Base-by-base conservation (phyloP, 2,797 vertebrate species). In the Sphaeramia orbicularis region DNA sequence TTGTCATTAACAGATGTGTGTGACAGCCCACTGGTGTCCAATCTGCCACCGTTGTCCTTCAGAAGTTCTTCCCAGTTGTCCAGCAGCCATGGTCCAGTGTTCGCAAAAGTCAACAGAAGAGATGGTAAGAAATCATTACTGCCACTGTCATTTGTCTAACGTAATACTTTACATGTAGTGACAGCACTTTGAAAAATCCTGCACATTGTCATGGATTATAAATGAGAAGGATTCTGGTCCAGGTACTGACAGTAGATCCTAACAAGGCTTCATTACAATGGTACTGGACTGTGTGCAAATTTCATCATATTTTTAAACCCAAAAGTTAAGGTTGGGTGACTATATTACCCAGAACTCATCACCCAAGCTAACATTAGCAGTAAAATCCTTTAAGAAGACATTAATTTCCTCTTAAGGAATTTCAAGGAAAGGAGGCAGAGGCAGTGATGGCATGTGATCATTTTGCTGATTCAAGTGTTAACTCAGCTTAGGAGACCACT, bases 31-130 rank as follows among this genome's bases (percentile, higher is more conserved):
- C 74, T 94, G 71, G 81, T 92, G 69, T 79, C 86, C 57, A 87
- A 67, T 45, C 84, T 94, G 41, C 89, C 85, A 0, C 52, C 82
- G 1, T 73, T 88, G 6, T 93, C 91, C 41, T 94, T 94, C 85
- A 89, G 86, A 57, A 94, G 92, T 74, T 94, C 93, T 54, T 93
- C 93, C 42, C 90, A 87, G 83, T 75, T 90, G 13, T 92, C 91
- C 48, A 77, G 84, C 77, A 93, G 90, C 64, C 91, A 92, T 72
- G 90, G 88, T 11, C 86, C 94, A 0, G 89, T 90, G 47, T 94
- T 89, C 48, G 92, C 91, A 8, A 94, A 92, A 74, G 91, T 94
- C 86, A 93, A 93, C 89, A 88, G 86, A 62, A 91, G 91, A 91
- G 93, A 94, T 80, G 93, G 94, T 94, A 57, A 86, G 81, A 10